Evolutionary conservation across 2,888 invertebrate species (phyloP).

Genomic region (Orchesellides sinensis): DNA sequence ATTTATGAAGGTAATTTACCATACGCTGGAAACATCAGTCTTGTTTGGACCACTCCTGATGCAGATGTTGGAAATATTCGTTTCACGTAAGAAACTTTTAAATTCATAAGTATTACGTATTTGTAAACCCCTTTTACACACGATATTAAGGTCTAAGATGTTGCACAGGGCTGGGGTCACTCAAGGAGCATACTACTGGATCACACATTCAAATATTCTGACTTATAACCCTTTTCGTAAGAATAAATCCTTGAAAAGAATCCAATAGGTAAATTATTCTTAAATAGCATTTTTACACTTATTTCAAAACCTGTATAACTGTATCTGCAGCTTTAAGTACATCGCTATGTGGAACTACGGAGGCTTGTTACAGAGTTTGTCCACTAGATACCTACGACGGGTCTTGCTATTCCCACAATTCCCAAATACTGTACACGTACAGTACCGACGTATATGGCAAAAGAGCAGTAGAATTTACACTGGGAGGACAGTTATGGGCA

Average conservation of each 20-base stretch:
- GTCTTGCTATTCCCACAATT: constrained; percentile 62
- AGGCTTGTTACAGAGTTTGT: constrained; percentile 73
- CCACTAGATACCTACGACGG: constrained; percentile 55
- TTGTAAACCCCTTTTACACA: background rate
- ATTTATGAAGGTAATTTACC: constrained; percentile 69
- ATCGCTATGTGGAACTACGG: constrained; percentile 71
- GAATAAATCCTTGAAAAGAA: background rate
- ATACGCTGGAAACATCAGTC: constrained; percentile 67
- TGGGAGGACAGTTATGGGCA: constrained; percentile 69
- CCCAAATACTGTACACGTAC: constrained; percentile 69
- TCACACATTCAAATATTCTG: constrained; percentile 69
- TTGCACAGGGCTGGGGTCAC: constrained; percentile 71
- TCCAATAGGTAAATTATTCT: too few species aligned
- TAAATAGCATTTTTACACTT: background rate
- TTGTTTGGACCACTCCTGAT: constrained; percentile 73
- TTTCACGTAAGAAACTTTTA: constrained; percentile 68
- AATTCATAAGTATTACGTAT: background rate
- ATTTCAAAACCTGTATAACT: background rate
- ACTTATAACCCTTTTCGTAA: constrained; percentile 74
- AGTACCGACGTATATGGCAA: constrained; percentile 67
- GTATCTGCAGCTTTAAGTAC: constrained; percentile 71
- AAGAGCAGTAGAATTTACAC: constrained; percentile 71
- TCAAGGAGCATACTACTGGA: constrained; percentile 70
- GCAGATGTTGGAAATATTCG: constrained; percentile 69
- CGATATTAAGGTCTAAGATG: background rate